Conservation (phyloP, 2,113 vertebrate species). For the Carassius auratus region DNA sequence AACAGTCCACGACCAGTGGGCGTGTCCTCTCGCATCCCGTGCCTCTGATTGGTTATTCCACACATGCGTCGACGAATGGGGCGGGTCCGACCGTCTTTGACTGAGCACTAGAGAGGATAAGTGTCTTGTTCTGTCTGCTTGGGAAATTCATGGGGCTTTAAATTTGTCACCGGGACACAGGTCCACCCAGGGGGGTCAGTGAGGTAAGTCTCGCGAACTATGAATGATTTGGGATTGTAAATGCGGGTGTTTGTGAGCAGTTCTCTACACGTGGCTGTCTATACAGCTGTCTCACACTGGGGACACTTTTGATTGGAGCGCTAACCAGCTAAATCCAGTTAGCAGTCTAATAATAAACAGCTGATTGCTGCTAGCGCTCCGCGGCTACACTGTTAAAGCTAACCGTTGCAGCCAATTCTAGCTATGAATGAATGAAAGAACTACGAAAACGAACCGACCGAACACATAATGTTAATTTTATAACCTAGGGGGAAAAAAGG, state of each 20-base stretch:
- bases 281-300: constrained; percentile 23
- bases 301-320: constrained; percentile 38
- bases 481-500: background rate
- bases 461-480: background rate
- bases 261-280: constrained; percentile 45
- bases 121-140: constrained; percentile 37
- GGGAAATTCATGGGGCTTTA: constrained; percentile 38
- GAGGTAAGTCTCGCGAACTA: constrained; percentile 40
- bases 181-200: background rate
- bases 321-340: constrained; percentile 53
- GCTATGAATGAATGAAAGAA: background rate
- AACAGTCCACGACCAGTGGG: background rate
- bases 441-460: no score
- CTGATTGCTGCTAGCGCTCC: constrained; percentile 41
- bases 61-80: constrained; percentile 48
- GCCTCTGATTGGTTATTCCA: background rate
- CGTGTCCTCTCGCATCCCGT: background rate
- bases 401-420: background rate
- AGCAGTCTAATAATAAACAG: constrained; percentile 58
- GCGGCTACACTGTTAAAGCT: constrained; percentile 19
- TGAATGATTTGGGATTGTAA: background rate
- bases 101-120: constrained; percentile 49
- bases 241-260: background rate
- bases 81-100: constrained; percentile 35
- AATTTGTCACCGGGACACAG: constrained; percentile 31